Evolutionary conservation across 1,140 invertebrate genomes (phyloP).

Genomic region (Ylistrum balloti): DNA sequence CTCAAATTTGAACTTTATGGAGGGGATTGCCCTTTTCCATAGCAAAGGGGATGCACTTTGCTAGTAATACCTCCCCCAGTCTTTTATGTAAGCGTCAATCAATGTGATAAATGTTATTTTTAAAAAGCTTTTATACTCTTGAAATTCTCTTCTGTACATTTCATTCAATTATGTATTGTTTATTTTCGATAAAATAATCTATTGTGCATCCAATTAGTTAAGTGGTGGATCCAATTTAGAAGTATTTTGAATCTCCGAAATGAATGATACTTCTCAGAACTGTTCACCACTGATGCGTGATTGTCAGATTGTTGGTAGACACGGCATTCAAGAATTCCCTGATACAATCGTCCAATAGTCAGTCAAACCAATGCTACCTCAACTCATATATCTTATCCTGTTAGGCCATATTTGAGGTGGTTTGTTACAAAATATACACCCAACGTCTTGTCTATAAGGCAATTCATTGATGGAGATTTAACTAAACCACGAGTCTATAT

Average conservation of each 20-base stretch:
- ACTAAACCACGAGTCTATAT: no score
- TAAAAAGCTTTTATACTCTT: background rate
- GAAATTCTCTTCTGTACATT: background rate
- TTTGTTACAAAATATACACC: no score
- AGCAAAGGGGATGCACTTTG: background rate
- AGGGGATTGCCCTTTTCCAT: background rate
- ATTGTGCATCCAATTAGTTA: background rate
- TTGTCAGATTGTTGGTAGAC: background rate
- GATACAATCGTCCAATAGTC: no score
- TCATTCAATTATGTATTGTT: constrained; percentile 14
- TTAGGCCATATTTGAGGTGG: no score
- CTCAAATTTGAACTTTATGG: background rate
- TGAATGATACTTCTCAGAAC: background rate
- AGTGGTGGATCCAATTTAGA: background rate
- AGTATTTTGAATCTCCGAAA: background rate
- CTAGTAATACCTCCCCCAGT: background rate
- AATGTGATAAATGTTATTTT: background rate
- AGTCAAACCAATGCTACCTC: background rate
- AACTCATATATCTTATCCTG: background rate
- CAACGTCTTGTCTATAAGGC: no score
- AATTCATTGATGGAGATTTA: no score
- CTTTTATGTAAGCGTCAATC: background rate
- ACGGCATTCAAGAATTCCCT: background rate
- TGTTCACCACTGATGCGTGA: background rate
- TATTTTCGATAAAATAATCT: background rate